Conservation (phyloP, 2,797 vertebrate species). For the Ciconia nigra region DNA sequence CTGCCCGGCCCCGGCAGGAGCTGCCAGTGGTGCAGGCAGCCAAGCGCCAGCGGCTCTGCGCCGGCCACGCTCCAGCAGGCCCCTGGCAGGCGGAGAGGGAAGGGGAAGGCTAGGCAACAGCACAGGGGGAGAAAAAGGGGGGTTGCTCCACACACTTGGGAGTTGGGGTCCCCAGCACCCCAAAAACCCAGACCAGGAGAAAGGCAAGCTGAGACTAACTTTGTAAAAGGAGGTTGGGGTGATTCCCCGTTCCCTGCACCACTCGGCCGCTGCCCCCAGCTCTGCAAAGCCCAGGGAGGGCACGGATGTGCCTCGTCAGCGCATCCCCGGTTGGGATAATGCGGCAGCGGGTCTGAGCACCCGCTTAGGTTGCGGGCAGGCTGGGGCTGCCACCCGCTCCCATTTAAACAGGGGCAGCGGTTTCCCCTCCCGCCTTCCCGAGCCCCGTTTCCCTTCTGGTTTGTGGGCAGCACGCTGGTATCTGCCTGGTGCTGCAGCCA, state of each 20-base stretch:
- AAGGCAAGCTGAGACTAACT: background rate
- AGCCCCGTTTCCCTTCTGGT: background rate
- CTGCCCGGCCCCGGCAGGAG: background rate
- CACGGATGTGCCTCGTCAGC: rapidly evolving
- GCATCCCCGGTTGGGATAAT: background rate
- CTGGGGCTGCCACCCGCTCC: background rate
- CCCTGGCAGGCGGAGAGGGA: background rate
- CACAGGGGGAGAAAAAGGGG: rapidly evolving
- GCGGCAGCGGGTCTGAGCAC: background rate
- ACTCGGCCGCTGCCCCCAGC: rapidly evolving
- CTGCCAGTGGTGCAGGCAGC: background rate
- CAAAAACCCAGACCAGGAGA: background rate
- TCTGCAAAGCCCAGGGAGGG: background rate
- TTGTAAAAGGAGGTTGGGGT: rapidly evolving
- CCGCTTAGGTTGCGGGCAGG: background rate
- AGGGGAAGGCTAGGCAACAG: background rate
- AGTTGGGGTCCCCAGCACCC: rapidly evolving
- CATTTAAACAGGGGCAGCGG: background rate
- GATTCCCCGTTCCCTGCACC: background rate
- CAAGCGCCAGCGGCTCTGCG: background rate
- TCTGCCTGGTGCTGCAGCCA: rapidly evolving
- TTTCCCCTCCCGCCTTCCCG: background rate
- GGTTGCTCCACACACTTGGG: rapidly evolving
- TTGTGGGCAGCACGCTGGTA: rapidly evolving
- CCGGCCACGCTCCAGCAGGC: background rate